phyloP scores from a whole-genome alignment of 1,140 invertebrate genomes.

The Meloidogyne chitwoodi region DNA sequence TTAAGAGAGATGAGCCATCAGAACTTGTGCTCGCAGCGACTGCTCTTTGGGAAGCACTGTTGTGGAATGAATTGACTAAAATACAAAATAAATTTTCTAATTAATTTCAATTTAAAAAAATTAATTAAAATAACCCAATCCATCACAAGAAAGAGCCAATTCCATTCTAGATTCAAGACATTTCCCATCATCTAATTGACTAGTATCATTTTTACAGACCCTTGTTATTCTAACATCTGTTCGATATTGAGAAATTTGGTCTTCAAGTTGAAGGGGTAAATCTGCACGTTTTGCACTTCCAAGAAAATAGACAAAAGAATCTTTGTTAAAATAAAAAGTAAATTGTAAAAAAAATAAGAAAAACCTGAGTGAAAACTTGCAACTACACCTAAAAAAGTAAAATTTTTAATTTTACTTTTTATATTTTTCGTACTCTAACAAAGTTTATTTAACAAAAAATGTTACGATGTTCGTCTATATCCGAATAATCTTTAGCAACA shows the following conservation, averaged over 20 bases:
- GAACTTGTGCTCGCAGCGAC: not conserved
- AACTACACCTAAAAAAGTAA: not conserved
- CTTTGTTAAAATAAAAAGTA: not conserved
- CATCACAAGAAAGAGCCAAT: slow-evolving; percentile 12
- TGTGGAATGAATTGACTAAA: not conserved
- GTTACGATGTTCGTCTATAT: not conserved
- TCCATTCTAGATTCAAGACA: slow-evolving; percentile 14
- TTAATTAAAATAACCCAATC: not conserved
- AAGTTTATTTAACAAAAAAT: too few relatives aligned
- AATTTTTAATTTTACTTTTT: not conserved
- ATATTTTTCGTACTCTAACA: too few relatives aligned
- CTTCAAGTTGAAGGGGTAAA: not conserved
- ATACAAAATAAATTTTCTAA: not conserved
- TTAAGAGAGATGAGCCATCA: not conserved
- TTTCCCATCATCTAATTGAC: not conserved
- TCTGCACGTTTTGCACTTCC: slow-evolving; percentile 9
- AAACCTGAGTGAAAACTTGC: slow-evolving; percentile 1
- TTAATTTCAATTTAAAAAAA: not conserved
- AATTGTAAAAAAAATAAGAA: not conserved
- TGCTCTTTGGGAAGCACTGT: not conserved
- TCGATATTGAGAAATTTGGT: not conserved
- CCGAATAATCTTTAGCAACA: not conserved
- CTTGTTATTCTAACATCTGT: slow-evolving; percentile 5
- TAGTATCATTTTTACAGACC: slow-evolving; percentile 2
- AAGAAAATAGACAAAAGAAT: not conserved